Base-by-base conservation (phyloP, 2,888 invertebrate species). In the Drosophila prolongata region DNA sequence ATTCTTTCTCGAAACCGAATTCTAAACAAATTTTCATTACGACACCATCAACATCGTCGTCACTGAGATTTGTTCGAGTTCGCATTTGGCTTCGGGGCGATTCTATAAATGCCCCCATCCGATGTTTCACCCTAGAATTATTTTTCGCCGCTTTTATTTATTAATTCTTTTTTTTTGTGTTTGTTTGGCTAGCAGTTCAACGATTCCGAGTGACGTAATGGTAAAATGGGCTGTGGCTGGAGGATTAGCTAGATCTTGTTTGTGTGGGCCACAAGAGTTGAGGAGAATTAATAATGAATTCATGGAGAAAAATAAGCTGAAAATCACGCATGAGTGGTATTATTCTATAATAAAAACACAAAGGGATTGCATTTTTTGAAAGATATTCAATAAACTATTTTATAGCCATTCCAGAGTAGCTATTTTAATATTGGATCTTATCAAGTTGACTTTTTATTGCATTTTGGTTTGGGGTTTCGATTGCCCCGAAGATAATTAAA, bases 21-120 rank as follows among this genome's bases (percentile, higher is more conserved):
- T 68, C 74, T 79, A 82, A 87, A 85, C 82, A 87, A 75, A 66
- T 71, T 81, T 70, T 64, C 59, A 86, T 88, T 83, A 82, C 83
- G 86, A 87, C 86, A 87, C 77, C 77, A 47, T 37, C 65, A 66
- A 42, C 59, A 65, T 34, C 66, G 53, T 37, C 65, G 67, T 66
- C 65, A 66, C 66, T 76, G 71, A 37, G 56, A 24, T 40, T 67
- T 38, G 64, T 34, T 66, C 38, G 62, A 47, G 47, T 40, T 66
- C 13, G 43, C 5, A 49, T 75, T 40, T 44, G 60, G 35, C 34
- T 52, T 67, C 59, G 56, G 75, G 59, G 53, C 54, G 46, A 65
- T 77, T 77, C 80, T 83, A 77, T 71, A 75, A 75, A 76, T 70
- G 70, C 78, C 58, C 58, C 34, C 47, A 16, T 69, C 57, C 67